Percentiles rank a stretch among this genome's conserved stretches.
Conservation (phyloP, 2,888 invertebrate genomes). For the Heteropelma amictum region DNA sequence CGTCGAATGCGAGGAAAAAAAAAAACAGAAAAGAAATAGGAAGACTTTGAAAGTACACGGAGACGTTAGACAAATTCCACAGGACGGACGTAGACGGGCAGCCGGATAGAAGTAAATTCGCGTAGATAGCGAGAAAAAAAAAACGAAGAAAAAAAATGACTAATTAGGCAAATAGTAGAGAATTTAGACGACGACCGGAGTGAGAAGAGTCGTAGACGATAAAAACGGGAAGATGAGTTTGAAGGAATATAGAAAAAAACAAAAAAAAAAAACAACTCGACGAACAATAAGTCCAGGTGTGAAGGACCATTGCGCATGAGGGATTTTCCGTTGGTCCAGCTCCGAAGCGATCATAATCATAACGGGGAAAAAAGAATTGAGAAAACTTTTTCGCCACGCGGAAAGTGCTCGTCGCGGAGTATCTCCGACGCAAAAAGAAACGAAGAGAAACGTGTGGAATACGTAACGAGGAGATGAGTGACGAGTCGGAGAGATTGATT, state of each 20-base stretch:
- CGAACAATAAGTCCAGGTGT: conserved; percentile 52
- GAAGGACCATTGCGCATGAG: conserved; percentile 47
- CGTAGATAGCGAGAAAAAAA: conserved; percentile 46
- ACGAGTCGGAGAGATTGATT: conserved; percentile 30
- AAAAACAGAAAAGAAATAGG: not conserved
- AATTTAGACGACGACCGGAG: conserved; percentile 17
- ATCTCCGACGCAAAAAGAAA: conserved; percentile 21
- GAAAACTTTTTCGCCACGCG: conserved; percentile 36
- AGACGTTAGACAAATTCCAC: conserved; percentile 21
- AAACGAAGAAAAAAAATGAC: conserved; percentile 4
- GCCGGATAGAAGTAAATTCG: conserved; percentile 22
- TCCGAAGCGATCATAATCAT: conserved; percentile 31
- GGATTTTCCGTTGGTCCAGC: conserved; percentile 40
- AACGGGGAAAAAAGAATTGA: conserved; percentile 20
- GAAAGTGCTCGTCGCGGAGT: conserved; percentile 37
- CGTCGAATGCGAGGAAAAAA: conserved; percentile 3
- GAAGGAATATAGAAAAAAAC: conserved; percentile 23
- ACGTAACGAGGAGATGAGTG: conserved; percentile 43
- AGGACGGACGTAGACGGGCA: conserved; percentile 2
- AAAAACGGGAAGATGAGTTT: conserved; percentile 6
- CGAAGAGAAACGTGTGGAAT: conserved; percentile 11
- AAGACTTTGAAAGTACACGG: conserved; percentile 45
- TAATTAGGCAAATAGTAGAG: conserved; percentile 7
- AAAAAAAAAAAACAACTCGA: conserved; percentile 30
- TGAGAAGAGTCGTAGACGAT: not conserved